phyloP scores from a whole-genome alignment of 1,140 invertebrate species.

The Temnothorax nylanderi region DNA sequence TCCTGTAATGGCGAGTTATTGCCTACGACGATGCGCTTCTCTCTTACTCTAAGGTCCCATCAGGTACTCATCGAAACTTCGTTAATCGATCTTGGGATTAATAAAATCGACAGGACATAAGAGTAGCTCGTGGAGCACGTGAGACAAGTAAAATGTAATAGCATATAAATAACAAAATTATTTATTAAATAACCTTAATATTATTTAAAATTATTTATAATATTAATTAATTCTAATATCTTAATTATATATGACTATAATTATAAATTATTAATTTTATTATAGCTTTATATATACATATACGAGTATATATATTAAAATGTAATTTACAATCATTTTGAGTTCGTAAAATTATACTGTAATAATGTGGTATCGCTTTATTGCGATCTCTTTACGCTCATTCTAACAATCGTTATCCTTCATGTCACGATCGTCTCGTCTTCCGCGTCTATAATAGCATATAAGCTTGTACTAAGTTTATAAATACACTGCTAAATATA shows the following conservation, averaged over 20 bases:
- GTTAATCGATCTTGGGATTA: constrained; percentile 69
- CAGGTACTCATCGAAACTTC: constrained; percentile 54
- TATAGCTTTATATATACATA: background rate
- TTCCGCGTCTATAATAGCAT: background rate
- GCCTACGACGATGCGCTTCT: constrained; percentile 59
- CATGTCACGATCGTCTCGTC: background rate
- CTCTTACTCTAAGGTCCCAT: constrained; percentile 59
- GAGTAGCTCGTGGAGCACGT: background rate
- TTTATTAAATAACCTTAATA: background rate
- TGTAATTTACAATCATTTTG: background rate
- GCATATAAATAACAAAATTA: background rate
- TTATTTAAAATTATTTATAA: no score
- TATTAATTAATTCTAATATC: background rate
- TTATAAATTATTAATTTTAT: background rate
- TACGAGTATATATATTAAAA: background rate
- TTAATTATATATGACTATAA: background rate
- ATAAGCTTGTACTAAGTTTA: background rate
- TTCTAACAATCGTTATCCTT: background rate
- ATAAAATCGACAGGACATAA: constrained; percentile 22
- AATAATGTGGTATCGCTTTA: background rate
- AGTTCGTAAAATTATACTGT: background rate
- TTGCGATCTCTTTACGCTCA: background rate
- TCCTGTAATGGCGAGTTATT: constrained; percentile 77
- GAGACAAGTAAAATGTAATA: background rate
- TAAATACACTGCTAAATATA: constrained; percentile 17